Conservation (phyloP, 1,140 invertebrate genomes). For the Zophobas morio region DNA sequence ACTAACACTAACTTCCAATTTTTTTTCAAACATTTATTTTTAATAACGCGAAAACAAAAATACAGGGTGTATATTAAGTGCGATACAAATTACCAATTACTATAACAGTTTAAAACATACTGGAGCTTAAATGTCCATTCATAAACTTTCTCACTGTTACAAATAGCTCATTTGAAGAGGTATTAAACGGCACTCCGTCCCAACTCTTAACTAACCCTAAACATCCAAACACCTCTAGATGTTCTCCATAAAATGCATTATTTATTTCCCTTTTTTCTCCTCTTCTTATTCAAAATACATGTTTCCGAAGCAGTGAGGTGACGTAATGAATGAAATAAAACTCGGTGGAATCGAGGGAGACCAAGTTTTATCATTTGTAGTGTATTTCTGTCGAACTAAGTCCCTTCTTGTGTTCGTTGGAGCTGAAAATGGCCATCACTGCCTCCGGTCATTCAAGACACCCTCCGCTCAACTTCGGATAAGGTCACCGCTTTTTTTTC, state of each 20-base stretch:
- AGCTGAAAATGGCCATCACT: slow-evolving; percentile 55
- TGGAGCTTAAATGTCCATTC: no score
- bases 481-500: slow-evolving; percentile 45
- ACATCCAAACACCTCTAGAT: neutral
- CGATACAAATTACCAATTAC: no score
- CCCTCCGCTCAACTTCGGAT: slow-evolving; percentile 46
- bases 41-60: no score
- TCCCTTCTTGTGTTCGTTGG: slow-evolving; percentile 53
- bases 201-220: no score
- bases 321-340: slow-evolving; percentile 38
- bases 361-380: slow-evolving; percentile 49
- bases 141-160: no score
- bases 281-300: neutral
- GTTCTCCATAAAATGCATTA: slow-evolving; percentile 1
- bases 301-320: neutral
- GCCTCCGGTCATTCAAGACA: slow-evolving; percentile 54
- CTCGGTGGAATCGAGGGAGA: neutral
- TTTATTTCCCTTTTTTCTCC: neutral
- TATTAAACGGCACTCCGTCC: no score
- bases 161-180: no score
- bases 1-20: no score
- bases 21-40: no score
- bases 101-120: no score
- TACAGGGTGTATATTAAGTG: no score
- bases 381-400: slow-evolving; percentile 50